Conservation (phyloP, 2,797 vertebrate species). For the Linurgus olivaceus region DNA sequence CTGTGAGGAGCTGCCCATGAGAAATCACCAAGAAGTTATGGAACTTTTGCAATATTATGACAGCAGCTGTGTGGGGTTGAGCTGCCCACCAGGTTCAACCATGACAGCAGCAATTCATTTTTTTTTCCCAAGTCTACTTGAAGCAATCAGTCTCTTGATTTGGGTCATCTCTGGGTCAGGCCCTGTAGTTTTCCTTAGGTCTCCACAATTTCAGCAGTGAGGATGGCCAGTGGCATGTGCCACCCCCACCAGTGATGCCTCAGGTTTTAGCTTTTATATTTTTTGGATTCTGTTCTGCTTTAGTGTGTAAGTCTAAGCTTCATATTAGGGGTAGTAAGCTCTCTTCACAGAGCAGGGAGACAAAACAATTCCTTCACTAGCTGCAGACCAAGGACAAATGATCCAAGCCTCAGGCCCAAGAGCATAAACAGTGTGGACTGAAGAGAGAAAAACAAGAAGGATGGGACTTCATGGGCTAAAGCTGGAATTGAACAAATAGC, state of each 20-base stretch:
- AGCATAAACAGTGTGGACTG: neutral
- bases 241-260: neutral
- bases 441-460: neutral
- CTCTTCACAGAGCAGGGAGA: neutral
- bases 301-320: neutral
- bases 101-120: rapidly evolving
- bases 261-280: neutral
- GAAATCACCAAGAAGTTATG: no score
- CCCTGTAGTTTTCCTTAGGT: neutral
- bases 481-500: neutral
- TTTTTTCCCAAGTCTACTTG: neutral
- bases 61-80: neutral
- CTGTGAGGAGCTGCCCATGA: no score
- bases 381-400: neutral
- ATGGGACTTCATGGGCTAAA: neutral
- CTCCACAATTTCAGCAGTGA: neutral
- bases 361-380: neutral
- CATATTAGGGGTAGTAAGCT: neutral
- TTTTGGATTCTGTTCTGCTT: neutral
- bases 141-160: neutral
- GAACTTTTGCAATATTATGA: no score
- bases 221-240: neutral
- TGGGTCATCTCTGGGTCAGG: neutral
- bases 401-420: neutral
- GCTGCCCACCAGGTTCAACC: neutral